Conservation (phyloP, 2,797 vertebrate species). For the Gastrophryne carolinensis region DNA sequence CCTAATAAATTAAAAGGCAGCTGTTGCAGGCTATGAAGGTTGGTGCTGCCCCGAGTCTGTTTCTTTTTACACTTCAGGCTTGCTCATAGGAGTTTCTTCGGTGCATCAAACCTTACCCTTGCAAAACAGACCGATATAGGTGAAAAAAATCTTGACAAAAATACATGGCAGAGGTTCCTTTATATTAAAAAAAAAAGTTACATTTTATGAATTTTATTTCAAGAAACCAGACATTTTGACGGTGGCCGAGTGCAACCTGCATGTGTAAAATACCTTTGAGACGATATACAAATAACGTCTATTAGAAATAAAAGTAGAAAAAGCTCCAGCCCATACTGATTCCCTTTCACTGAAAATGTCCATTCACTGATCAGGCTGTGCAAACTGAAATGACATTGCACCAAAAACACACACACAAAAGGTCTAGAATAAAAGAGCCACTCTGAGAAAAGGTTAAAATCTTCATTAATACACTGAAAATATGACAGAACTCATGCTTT, state of each 20-base stretch:
- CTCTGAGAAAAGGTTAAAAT: slow-evolving; percentile 96
- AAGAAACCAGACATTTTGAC: slow-evolving; percentile 15
- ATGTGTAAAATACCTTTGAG: slow-evolving; percentile 86
- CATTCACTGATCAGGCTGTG: neutral
- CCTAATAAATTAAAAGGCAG: too few species aligned
- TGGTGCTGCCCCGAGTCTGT: too few species aligned
- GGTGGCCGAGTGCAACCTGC: slow-evolving; percentile 52
- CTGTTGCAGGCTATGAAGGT: too few species aligned
- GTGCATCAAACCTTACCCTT: too few species aligned
- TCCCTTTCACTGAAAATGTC: slow-evolving; percentile 40
- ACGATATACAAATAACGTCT: slow-evolving; percentile 74
- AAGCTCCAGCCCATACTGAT: slow-evolving; percentile 15
- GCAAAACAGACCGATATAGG: too few species aligned
- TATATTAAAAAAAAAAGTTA: neutral
- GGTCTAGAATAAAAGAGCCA: slow-evolving; percentile 89
- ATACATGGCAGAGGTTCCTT: too few species aligned
- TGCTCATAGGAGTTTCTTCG: too few species aligned
- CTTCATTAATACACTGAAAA: slow-evolving; percentile 99
- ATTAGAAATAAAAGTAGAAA: slow-evolving; percentile 63
- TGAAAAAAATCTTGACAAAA: neutral
- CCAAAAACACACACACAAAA: slow-evolving; percentile 90
- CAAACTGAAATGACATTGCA: slow-evolving; percentile 68
- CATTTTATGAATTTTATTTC: slow-evolving; percentile 26
- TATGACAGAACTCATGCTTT: slow-evolving; percentile 97
- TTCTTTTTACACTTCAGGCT: too few species aligned